Evolutionary conservation across 2,797 vertebrate species (phyloP).

Genomic region (Thamnophis elegans): DNA sequence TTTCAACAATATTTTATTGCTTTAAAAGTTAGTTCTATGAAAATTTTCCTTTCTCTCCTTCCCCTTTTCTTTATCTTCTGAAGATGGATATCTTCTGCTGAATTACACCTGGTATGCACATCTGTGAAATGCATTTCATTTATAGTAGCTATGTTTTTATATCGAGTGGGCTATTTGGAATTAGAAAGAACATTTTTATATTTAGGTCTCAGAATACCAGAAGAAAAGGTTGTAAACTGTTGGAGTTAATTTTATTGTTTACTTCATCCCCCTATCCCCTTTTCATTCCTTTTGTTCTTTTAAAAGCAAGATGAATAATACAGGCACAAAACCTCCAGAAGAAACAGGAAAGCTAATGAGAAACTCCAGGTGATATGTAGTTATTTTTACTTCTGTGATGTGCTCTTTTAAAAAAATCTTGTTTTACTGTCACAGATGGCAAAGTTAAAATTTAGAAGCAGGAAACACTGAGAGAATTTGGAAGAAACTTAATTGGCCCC

Average conservation of each 20-base stretch:
- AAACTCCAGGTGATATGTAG: background rate
- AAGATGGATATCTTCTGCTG: background rate
- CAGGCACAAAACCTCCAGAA: background rate
- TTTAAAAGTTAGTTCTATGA: background rate
- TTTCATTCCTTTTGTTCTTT: background rate
- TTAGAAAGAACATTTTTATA: background rate
- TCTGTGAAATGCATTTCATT: background rate
- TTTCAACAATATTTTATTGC: background rate
- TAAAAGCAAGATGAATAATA: constrained; percentile 4
- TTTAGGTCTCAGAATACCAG: background rate
- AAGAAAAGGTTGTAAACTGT: background rate
- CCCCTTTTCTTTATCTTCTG: background rate
- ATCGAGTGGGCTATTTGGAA: background rate
- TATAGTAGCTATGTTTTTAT: background rate
- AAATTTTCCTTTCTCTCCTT: background rate
- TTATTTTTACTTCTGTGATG: constrained; percentile 21
- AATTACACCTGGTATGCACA: background rate
- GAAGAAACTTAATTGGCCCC: background rate
- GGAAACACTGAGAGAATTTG: background rate
- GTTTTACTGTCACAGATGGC: constrained; percentile 2
- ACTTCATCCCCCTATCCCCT: background rate
- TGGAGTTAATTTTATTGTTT: background rate
- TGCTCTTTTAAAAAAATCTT: background rate
- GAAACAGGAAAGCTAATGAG: background rate
- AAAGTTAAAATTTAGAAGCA: background rate